A percentile compares a stretch with the other conserved stretches of the same genome.
These are phyloP conservation scores for Rotaria magnacalcarata DNA, from an alignment of 2,888 invertebrate species.

Conservation along the genomic window DNA sequence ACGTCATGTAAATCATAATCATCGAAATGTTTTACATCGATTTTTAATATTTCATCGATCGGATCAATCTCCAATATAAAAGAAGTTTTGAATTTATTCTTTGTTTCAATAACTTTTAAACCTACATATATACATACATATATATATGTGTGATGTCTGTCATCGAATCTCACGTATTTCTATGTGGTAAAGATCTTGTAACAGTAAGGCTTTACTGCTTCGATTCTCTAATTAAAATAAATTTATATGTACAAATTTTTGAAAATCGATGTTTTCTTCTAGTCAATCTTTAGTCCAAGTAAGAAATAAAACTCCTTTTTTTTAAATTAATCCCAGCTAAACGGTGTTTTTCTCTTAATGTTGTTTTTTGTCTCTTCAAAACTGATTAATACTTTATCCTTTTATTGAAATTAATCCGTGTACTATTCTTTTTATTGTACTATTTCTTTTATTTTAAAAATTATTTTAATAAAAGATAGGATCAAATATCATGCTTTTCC, in stretches of 20 bases:
- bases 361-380: background rate
- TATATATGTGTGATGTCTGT: background rate
- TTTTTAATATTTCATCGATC: conserved; percentile 24
- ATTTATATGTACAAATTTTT: background rate
- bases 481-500: background rate
- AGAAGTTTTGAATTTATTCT: background rate
- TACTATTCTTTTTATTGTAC: background rate
- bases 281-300: background rate
- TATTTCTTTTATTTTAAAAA: background rate
- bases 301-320: background rate
- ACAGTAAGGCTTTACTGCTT: background rate
- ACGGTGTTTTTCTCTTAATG: background rate
- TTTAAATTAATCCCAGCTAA: background rate
- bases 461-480: background rate
- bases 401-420: background rate
- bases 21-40: background rate
- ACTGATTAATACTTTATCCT: background rate
- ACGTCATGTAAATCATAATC: background rate
- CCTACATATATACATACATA: background rate
- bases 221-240: background rate
- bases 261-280: background rate
- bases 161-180: background rate
- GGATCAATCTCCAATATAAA: background rate
- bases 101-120: background rate
- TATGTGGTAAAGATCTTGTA: background rate